These are phyloP conservation scores for Xylota sylvarum DNA, from an alignment of 2,888 invertebrate species.

Conservation along the genomic window DNA sequence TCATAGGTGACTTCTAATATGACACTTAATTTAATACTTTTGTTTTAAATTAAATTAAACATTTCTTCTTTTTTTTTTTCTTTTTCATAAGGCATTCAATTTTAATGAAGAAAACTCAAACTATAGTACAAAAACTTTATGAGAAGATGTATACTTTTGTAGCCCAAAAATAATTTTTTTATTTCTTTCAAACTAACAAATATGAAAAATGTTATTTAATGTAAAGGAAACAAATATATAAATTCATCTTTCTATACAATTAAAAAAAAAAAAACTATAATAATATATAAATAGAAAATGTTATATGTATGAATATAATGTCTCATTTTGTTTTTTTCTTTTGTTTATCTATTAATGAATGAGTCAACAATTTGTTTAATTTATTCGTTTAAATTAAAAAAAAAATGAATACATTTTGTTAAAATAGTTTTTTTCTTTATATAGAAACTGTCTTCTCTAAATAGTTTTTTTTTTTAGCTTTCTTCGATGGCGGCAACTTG, in stretches of 20 bases:
- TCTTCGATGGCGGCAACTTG: conserved; percentile 84
- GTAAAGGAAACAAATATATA: conserved; percentile 31
- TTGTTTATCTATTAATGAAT: conserved; percentile 38
- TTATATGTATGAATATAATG: conserved; percentile 55
- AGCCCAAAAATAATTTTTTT: not conserved
- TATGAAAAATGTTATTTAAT: conserved; percentile 2
- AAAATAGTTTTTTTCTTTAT: conserved; percentile 40
- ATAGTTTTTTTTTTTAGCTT: conserved; percentile 78
- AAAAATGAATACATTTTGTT: conserved; percentile 37
- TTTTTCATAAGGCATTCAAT: conserved; percentile 34
- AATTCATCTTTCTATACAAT: conserved; percentile 8
- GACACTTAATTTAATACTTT: conserved; percentile 84
- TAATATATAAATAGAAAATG: conserved; percentile 66
- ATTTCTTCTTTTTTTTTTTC: conserved; percentile 4
- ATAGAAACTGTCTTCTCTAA: conserved; percentile 50
- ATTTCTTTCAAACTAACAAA: conserved; percentile 10
- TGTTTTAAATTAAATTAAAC: conserved; percentile 68
- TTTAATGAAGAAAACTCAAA: conserved; percentile 34
- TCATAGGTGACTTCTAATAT: conserved; percentile 79
- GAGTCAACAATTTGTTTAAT: conserved; percentile 50
- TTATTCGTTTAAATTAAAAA: conserved; percentile 20
- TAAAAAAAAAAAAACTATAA: conserved; percentile 18
- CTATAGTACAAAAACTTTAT: conserved; percentile 31
- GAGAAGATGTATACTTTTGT: conserved; percentile 9
- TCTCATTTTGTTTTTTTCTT: conserved; percentile 40